phyloP scores from a whole-genome alignment of 1,140 invertebrate species.

The Drosophila nigrodunni region DNA sequence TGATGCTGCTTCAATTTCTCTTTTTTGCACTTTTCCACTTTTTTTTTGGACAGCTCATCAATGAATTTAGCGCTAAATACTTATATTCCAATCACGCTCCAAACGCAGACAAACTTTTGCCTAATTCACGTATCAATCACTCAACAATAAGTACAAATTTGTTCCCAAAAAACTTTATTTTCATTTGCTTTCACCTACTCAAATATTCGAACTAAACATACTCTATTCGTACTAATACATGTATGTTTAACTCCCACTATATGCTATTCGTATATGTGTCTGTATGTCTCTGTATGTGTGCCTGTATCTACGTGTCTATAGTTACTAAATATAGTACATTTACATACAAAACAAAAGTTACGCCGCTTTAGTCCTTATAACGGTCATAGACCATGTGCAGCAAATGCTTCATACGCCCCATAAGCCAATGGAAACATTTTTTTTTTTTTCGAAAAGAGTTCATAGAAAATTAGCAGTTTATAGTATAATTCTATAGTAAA shows the following conservation, averaged over 20 bases:
- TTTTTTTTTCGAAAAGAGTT: conserved; percentile 6
- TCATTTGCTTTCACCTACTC: conserved; percentile 59
- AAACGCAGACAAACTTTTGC: conserved; percentile 39
- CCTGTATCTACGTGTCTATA: conserved; percentile 14
- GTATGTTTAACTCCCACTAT: conserved; percentile 30
- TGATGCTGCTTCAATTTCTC: not conserved
- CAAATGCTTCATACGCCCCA: conserved; percentile 47
- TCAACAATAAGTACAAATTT: conserved; percentile 49
- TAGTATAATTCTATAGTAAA: no score
- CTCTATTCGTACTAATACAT: conserved; percentile 12
- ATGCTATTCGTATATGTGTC: conserved; percentile 17
- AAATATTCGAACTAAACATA: conserved; percentile 25
- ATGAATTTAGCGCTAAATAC: conserved; percentile 34
- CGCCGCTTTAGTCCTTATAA: conserved; percentile 34
- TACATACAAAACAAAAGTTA: conserved; percentile 20
- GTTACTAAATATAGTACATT: not conserved
- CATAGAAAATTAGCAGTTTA: no score
- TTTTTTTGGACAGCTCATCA: conserved; percentile 42
- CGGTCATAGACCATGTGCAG: not conserved
- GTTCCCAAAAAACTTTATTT: conserved; percentile 44
- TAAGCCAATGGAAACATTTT: conserved; percentile 32
- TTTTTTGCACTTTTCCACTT: not conserved
- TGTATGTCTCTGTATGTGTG: conserved; percentile 37
- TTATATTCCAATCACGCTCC: conserved; percentile 49
- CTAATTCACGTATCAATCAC: conserved; percentile 56